These are phyloP conservation scores for Gadus chalcogrammus DNA, from an alignment of 2,113 vertebrate species.

Conservation along the genomic window DNA sequence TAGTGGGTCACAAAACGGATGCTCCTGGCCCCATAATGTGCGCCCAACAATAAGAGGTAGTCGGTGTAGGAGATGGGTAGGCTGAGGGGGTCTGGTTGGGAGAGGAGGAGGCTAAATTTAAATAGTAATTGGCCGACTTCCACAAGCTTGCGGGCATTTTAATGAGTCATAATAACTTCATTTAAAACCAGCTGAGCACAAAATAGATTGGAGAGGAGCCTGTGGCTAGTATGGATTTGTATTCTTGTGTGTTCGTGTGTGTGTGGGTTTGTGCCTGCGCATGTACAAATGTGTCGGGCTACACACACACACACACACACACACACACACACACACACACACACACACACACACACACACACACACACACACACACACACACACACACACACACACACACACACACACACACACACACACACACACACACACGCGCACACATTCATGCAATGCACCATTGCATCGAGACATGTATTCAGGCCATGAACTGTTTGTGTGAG, in stretches of 20 bases:
- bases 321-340: background rate
- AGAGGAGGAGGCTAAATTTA: slow-evolving; percentile 93
- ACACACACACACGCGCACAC: too few species aligned
- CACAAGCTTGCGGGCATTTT: slow-evolving; percentile 99
- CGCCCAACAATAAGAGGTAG: slow-evolving; percentile 41
- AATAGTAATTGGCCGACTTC: slow-evolving; percentile 99
- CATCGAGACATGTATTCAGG: background rate
- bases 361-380: background rate
- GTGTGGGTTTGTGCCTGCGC: slow-evolving; percentile 64
- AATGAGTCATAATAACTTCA: slow-evolving; percentile 99
- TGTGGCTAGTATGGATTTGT: slow-evolving; percentile 98
- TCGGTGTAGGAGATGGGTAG: slow-evolving; percentile 34
- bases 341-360: too few species aligned
- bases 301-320: slow-evolving; percentile 37
- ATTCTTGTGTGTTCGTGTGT: slow-evolving; percentile 74
- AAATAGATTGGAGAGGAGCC: slow-evolving; percentile 99
- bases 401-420: too few species aligned
- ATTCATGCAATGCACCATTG: too few species aligned
- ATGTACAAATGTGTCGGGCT: slow-evolving; percentile 68
- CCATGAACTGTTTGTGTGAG: background rate
- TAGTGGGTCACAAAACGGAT: background rate
- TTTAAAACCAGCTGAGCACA: slow-evolving; percentile 99
- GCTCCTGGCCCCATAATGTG: slow-evolving; percentile 5
- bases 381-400: background rate
- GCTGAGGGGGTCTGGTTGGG: slow-evolving; percentile 55